Conservation (phyloP, 1,140 invertebrate species). For the Megalopta genalis region DNA sequence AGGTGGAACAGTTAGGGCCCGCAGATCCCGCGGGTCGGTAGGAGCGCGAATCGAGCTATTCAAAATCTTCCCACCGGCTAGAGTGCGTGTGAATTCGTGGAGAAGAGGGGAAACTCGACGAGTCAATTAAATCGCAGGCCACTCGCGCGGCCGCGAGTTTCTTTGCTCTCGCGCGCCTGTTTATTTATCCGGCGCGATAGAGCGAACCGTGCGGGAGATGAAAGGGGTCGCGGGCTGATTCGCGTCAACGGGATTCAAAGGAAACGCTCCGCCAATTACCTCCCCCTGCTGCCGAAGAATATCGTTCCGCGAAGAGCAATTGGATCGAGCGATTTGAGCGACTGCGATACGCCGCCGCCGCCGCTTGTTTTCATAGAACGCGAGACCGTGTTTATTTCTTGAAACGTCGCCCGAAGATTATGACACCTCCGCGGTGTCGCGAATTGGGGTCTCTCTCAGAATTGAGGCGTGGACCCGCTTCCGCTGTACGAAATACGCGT, state of each 20-base stretch:
- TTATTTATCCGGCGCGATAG: constrained; percentile 2
- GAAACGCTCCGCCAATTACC: neutral
- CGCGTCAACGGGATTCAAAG: neutral
- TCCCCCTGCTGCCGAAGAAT: neutral
- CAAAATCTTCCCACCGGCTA: neutral
- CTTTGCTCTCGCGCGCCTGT: neutral
- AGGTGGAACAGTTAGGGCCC: too few relatives aligned
- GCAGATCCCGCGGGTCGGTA: too few relatives aligned
- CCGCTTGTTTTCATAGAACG: neutral
- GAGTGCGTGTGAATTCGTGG: neutral
- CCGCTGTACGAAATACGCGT: too few relatives aligned
- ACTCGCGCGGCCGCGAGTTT: neutral
- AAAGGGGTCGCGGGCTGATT: too few relatives aligned
- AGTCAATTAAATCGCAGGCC: neutral
- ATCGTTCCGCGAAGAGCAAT: neutral
- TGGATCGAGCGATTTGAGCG: neutral
- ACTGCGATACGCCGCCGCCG: neutral
- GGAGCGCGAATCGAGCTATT: neutral
- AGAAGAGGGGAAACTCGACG: neutral
- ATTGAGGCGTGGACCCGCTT: too few relatives aligned
- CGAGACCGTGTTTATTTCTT: too few relatives aligned
- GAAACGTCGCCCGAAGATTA: too few relatives aligned
- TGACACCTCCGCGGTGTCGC: too few relatives aligned
- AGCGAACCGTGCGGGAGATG: neutral
- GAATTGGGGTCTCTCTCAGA: too few relatives aligned